Evolutionary conservation across 2,888 invertebrate genomes (phyloP), one percentile per base, ranked within the genome.

Genomic region (Argynnis bischoffii): DNA sequence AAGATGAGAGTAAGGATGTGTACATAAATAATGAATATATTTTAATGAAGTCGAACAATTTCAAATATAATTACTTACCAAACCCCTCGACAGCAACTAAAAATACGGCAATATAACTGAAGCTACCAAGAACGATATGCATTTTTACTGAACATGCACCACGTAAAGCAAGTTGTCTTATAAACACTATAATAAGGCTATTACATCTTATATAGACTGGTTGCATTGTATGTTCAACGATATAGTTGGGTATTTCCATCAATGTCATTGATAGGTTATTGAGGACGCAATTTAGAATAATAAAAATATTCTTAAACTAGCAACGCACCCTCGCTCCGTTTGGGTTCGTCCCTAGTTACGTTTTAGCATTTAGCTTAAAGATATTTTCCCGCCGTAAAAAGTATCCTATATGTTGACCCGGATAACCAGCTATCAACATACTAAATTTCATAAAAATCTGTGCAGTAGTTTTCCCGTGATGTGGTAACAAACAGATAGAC

Each of bases 181-280:
- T 59, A 48, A 31, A 13, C n/a, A 13, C 2, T n/a, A n/a, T 13
- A 59, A 26, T 59, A 26, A n/a, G 48, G n/a, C 26, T 13, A 13
- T 48, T 31, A 8, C 26, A 48, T 47, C 47, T 59, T 59, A 48
- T 59, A 59, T 59, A 46, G 18, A 18, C 46, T 21, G 46, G 46
- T 26, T 48, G 13, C 18, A 48, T 59, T 18, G 41, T 13, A 41
- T 26, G 47, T n/a, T n/a, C 15, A 48, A 2, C 8, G 31, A 16
- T 47, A n/a, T 57, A 57, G 21, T 41, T 41, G 35, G 6, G 8
- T 56, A 6, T 47, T 26, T 18, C 35, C 16, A 56, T 14, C 13
- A 14, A 46, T 0, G 35, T 46, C 41, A 46, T 56, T 21, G 13
- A 46, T 6, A 46, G 18, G 14, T 46, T 41, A 11, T 41, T 41